Conservation (phyloP, 1,140 invertebrate species). For the Heliconius hermathena region DNA sequence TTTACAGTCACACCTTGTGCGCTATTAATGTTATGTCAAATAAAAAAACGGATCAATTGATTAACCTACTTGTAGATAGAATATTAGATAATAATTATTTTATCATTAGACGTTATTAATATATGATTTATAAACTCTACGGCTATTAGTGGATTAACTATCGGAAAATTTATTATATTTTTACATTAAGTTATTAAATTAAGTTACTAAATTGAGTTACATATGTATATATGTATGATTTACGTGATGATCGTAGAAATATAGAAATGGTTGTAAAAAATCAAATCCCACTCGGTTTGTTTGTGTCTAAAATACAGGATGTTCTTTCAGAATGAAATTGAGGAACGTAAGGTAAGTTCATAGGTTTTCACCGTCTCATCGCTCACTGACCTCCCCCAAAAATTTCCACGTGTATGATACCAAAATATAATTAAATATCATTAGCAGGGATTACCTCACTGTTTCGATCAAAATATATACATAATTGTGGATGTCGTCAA, state of each 20-base stretch:
- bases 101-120: not conserved
- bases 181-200: too few species aligned
- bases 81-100: not conserved
- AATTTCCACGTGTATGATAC: too few species aligned
- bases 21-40: not conserved
- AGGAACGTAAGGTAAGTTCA: too few species aligned
- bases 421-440: too few species aligned
- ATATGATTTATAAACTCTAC: not conserved
- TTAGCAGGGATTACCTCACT: too few species aligned
- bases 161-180: not conserved
- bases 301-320: not conserved
- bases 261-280: not conserved
- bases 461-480: too few species aligned
- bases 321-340: too few species aligned
- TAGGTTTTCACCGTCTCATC: too few species aligned
- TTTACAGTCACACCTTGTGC: too few species aligned
- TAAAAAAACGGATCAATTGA: not conserved
- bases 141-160: not conserved
- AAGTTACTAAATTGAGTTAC: too few species aligned
- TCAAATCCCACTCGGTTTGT: not conserved
- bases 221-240: not conserved
- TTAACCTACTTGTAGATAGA: not conserved
- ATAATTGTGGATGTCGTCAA: too few species aligned
- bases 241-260: not conserved
- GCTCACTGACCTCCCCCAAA: too few species aligned